Evolutionary conservation across 2,113 vertebrate genomes (phyloP), one percentile per base, ranked within the genome.

Genomic region (Myiagra hebetior): DNA sequence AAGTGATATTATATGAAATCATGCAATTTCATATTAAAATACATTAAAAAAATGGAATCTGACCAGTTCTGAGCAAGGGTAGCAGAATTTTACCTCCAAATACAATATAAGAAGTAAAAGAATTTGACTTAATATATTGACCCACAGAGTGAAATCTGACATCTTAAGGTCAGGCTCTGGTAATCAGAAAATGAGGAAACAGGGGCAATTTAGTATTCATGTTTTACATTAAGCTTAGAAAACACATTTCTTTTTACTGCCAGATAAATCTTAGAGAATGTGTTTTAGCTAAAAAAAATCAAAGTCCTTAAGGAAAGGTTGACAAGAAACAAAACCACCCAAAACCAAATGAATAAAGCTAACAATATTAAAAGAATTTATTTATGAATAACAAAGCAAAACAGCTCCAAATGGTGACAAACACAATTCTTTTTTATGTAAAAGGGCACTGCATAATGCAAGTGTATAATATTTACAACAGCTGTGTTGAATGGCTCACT

Each of bases 291-390:
- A 47, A 63, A 86, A 96, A 72, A 95, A 91, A 47, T 39, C 26
- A 4, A 94, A 52, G 33, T 44, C 79, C 22, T 94, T 69, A 33
- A 96, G 88, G 88, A 96, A 96, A 60, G 57, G 81, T 68, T 67
- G 31, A 56, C 60, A 89, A 76, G 56, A 60, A 94, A 59, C 19
- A 85, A 84, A 94, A 21, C 7, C 4, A 59, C 47, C 3, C 67
- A 31, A 92, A 92, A 37, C 0, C 12, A 88, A 80, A 68, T 52
- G 20, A 78, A 72, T 42, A 83, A 77, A 67, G 7, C 16, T 10
- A 72, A 91, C 90, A 87, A 73, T 24, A 57, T 60, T 41, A 85
- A 96, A 95, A 94, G 23, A 79, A 92, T 90, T 95, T 97, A 74
- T 87, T 57, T 78, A 82, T 87, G 67, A 85, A 80, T 96, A 78